Percentiles rank a stretch among this genome's conserved stretches.
These are phyloP conservation scores for Alectoris magna DNA, from an alignment of 2,797 vertebrate genomes.

Conservation along the genomic window DNA sequence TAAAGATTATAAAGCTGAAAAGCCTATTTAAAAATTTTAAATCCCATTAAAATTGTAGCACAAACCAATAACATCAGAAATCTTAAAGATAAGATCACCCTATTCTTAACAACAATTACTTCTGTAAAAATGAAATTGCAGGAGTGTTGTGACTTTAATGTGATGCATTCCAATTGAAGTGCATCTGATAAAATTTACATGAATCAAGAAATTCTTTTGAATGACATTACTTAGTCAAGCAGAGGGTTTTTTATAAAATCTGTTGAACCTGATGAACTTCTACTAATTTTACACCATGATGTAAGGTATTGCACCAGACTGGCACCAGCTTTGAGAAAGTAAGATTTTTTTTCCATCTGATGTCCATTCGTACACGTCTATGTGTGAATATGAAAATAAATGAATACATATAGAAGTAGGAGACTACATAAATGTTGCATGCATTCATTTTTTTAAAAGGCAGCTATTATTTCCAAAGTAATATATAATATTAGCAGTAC, in stretches of 20 bases:
- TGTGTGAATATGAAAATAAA: too few species aligned
- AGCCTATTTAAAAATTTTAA: neutral
- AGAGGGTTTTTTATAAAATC: neutral
- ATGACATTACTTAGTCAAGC: neutral
- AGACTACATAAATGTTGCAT: neutral
- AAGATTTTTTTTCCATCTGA: neutral
- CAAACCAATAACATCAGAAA: slow-evolving; percentile 34
- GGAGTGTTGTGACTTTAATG: neutral
- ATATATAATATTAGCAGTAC: neutral
- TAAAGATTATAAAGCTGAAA: neutral
- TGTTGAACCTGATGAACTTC: neutral
- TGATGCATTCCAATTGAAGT: slow-evolving; percentile 26
- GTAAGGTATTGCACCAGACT: neutral
- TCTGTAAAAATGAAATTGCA: neutral
- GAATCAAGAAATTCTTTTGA: neutral
- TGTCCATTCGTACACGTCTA: neutral
- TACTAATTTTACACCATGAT: neutral
- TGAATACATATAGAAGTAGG: neutral
- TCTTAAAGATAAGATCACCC: slow-evolving; percentile 8
- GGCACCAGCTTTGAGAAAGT: neutral
- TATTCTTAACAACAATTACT: slow-evolving; percentile 21
- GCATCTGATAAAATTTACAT: neutral
- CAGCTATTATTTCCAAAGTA: neutral
- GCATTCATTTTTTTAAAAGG: neutral
- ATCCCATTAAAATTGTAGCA: slow-evolving; percentile 39